phyloP scores from a whole-genome alignment of 2,113 vertebrate species.

The Brachyhypopomus gauderio region DNA sequence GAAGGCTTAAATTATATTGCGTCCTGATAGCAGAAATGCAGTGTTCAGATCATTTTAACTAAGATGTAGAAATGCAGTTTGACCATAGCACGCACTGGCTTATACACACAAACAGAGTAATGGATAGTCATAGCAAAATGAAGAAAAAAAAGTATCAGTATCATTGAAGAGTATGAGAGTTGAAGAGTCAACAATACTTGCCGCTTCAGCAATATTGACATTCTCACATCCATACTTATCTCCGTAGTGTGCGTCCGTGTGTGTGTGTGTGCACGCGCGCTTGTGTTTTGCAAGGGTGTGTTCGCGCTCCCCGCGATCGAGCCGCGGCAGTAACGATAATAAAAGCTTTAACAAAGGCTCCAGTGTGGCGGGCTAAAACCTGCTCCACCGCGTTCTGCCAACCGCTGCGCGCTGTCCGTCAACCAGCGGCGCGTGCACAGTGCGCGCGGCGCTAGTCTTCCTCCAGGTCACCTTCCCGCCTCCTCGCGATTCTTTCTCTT shows the following conservation, averaged over 20 bases:
- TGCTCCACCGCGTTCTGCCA: conserved; percentile 41
- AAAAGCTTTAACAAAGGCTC: conserved; percentile 55
- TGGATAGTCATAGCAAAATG: too few species aligned
- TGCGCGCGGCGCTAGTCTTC: too few species aligned
- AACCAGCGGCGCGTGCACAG: neutral
- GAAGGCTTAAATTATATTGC: too few species aligned
- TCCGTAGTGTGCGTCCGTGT: neutral
- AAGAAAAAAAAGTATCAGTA: conserved; percentile 2
- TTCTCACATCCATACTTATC: conserved; percentile 44
- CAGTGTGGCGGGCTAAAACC: conserved; percentile 52
- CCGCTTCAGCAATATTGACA: conserved; percentile 42
- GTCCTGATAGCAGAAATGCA: too few species aligned
- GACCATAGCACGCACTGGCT: too few species aligned
- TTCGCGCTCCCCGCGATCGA: conserved; percentile 30
- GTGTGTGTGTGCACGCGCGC: conserved; percentile 15
- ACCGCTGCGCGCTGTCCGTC: conserved; percentile 43
- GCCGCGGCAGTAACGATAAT: conserved; percentile 54
- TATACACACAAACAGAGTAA: too few species aligned
- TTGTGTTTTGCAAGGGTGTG: conserved; percentile 38
- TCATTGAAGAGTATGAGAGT: conserved; percentile 2
- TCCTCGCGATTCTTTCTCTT: too few species aligned
- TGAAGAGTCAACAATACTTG: neutral
- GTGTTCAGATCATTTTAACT: too few species aligned
- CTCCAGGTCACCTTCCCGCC: too few species aligned
- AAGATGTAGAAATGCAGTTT: too few species aligned